Evolutionary conservation across 2,888 invertebrate species (phyloP).

Genomic region (Hyles lineata): DNA sequence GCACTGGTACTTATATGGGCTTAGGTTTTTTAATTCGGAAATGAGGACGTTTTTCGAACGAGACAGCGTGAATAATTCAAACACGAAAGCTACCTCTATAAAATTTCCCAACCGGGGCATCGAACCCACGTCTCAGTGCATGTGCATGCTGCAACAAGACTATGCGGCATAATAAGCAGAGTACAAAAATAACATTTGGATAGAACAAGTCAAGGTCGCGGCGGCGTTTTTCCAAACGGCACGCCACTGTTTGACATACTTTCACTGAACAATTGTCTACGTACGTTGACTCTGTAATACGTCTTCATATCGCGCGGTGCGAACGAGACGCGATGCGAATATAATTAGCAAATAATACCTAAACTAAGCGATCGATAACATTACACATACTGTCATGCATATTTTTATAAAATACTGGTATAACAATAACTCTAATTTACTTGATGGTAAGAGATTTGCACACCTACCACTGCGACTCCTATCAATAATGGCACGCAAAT

Average conservation of each 20-base stretch:
- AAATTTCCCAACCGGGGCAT: not conserved
- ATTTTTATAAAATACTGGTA: too few species aligned
- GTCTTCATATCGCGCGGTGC: slow-evolving; percentile 11
- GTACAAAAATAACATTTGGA: slow-evolving; percentile 8
- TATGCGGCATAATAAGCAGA: not conserved
- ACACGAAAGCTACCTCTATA: too few species aligned
- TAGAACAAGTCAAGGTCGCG: slow-evolving; percentile 22
- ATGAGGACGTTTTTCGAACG: too few species aligned
- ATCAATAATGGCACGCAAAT: too few species aligned
- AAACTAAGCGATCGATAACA: not conserved
- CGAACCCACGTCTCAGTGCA: not conserved
- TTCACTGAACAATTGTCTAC: slow-evolving; percentile 26
- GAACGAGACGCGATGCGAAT: slow-evolving; percentile 15
- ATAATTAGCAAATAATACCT: slow-evolving; percentile 11
- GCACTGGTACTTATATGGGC: too few species aligned
- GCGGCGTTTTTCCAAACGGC: slow-evolving; percentile 6
- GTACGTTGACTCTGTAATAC: slow-evolving; percentile 25
- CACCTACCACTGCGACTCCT: too few species aligned
- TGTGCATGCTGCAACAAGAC: not conserved
- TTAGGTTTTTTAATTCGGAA: too few species aligned
- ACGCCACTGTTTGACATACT: slow-evolving; percentile 23
- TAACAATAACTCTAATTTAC: too few species aligned
- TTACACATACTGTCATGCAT: not conserved
- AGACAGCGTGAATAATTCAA: too few species aligned
- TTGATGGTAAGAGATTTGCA: too few species aligned